phyloP scores from a whole-genome alignment of 2,113 vertebrate genomes.

The Isurus oxyrinchus region DNA sequence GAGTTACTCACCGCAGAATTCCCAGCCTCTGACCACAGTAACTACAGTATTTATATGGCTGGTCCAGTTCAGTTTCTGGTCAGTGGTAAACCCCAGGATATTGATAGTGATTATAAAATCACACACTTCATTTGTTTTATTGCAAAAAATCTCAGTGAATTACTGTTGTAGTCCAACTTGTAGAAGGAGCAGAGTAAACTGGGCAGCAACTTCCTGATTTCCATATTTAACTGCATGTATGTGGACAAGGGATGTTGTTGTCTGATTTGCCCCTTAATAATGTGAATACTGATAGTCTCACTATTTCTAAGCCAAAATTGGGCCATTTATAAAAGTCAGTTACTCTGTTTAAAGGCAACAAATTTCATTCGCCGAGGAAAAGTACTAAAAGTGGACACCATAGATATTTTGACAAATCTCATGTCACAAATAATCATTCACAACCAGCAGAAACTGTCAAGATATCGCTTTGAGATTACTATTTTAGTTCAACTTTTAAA shows the following conservation, averaged over 20 bases:
- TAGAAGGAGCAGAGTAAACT: neutral
- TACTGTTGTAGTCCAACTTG: neutral
- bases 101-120: neutral
- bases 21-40: too few species aligned
- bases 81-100: too few species aligned
- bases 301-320: neutral
- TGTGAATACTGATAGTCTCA: neutral
- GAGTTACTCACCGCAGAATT: too few species aligned
- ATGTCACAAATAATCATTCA: slow-evolving; percentile 24
- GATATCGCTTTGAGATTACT: neutral
- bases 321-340: neutral
- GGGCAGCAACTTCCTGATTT: neutral
- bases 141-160: neutral
- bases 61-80: too few species aligned
- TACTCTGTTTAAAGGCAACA: neutral
- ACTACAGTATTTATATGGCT: too few species aligned
- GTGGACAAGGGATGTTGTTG: neutral
- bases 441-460: neutral
- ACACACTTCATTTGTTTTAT: neutral
- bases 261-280: neutral
- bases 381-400: neutral
- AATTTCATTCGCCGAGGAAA: neutral
- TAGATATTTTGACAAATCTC: neutral
- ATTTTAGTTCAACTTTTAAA: neutral
- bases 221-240: neutral